Base-by-base conservation (phyloP, 2,797 vertebrate genomes). In the Tinamus major region DNA sequence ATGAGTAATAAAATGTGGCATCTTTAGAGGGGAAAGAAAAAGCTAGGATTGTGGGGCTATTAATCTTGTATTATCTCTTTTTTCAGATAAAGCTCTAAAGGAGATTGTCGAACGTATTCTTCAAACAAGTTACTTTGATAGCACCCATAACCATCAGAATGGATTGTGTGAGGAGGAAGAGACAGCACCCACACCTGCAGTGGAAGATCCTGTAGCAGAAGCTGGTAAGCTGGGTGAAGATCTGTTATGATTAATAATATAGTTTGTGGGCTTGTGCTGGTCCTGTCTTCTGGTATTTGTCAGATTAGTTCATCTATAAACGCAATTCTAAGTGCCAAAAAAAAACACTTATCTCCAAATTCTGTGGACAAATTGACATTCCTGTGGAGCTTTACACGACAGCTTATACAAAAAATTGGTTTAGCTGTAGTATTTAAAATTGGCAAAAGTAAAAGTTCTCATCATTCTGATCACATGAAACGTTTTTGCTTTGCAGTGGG, bases 91-190 rank as follows among this genome's bases (percentile, higher is more conserved):
- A 98, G 97, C 97, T 27, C 97, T 99, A 93, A 99, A 98, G 97
- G 98, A 99, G 78, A 96, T 98, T 48, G 97, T 99, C 90, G 99
- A 99, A 95, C 99, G 98, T 85, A 98, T 99, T 94, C 98, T 99
- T 89, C 98, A 98, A 90, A 99, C 99, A 93, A 98, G 98, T 91
- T 99, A 99, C 97, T 99, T 99, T 90, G 98, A 99, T 95, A 98
- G 98, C 96, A 98, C 98, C 74, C 98, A 99, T 77, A 98, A 98
- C 80, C 99, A 99, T 96, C 99, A 99, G 95, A 99, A 99, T 3
- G 99, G 99, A 23, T 96, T 98, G 2, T 99, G 99, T 96, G 98
- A 98, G 93, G 98, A 98, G 58, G 98, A 98, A 37, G 98, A 99
- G 85, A 86, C 98, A 92, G 74, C 97, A 78, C 97, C 98, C 5